Evolutionary conservation across 2,113 vertebrate genomes (phyloP), one percentile per base, ranked within the genome.

Genomic region (Cepphus grylle): DNA sequence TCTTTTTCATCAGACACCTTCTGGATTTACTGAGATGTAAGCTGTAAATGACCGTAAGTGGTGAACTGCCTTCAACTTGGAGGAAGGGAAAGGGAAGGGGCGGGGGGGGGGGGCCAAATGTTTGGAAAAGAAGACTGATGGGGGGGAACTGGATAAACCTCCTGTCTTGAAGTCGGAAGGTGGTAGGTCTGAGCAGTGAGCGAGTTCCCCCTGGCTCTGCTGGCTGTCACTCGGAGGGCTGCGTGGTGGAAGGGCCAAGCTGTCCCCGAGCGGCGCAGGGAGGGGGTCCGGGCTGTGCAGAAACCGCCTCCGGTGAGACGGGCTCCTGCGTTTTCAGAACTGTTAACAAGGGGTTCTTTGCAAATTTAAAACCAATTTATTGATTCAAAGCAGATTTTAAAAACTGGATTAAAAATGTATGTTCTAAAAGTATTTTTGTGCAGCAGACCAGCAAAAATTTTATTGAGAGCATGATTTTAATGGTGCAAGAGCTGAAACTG

Each of bases 1-100:
- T 97, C 97, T 96, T 96, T 98, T 97, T 98, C 97, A 96, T 97
- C 97, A 98, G 97, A 98, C 98, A 97, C 98, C 98, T 98, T 97
- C 83, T 94, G 94, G 96, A 97, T 95, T 96, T 94, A 65, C 55
- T 5, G 88, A 90, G 95, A 94, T 93, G 92, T 94, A 94, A 95
- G 94, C 95, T 88, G 94, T 96, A 93, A 92, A 82, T 83, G 96
- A 97, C 96, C 81, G 32, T 81, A 97, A 96, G 94, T 96, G 92
- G 45, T 36, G 79, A 82, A 92, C 94, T 94, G 88, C 90, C 86
- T 91, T 86, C 2, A 93, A 97, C 49, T 93, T 94, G 94, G 88
- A 85, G 85, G 3, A 26, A 71, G 69, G 66, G 76, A 55, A 55
- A 15, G n/a, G 50, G 1, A 40, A 40, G 59, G 58, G 20, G 18